Evolutionary conservation across 2,797 vertebrate genomes (phyloP).

Genomic region (Cryptoblepharus egeriae): DNA sequence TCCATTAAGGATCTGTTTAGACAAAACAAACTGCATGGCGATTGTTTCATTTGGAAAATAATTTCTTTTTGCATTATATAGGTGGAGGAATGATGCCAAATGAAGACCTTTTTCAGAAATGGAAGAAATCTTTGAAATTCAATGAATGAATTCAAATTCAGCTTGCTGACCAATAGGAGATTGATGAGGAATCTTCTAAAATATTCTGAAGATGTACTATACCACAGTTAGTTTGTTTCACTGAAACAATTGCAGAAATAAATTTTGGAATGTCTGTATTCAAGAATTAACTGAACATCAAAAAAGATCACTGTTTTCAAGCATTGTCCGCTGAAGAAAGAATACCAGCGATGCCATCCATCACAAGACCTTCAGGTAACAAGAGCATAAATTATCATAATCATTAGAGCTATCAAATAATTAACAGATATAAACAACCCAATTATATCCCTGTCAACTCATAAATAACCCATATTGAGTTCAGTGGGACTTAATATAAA

Average conservation of each 20-base stretch:
- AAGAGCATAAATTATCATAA: not conserved
- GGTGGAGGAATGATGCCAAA: not conserved
- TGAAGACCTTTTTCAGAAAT: not conserved
- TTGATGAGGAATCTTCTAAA: slow-evolving; percentile 12
- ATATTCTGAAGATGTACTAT: not conserved
- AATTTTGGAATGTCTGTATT: not conserved
- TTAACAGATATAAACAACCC: not conserved
- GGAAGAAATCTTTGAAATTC: slow-evolving; percentile 2
- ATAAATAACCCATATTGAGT: no score
- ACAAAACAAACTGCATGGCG: not conserved
- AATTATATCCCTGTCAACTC: no score
- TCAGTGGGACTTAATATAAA: no score
- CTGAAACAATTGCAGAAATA: slow-evolving; percentile 32
- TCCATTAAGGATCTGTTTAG: not conserved
- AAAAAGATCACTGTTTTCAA: not conserved
- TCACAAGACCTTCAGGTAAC: not conserved
- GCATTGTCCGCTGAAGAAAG: not conserved
- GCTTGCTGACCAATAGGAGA: not conserved
- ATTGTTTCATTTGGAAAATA: accelerated
- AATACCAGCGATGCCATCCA: not conserved
- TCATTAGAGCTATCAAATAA: not conserved
- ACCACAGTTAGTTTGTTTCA: not conserved
- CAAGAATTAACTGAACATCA: not conserved
- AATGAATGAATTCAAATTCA: not conserved
- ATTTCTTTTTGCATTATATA: slow-evolving; percentile 32